phyloP scores from a whole-genome alignment of 2,888 invertebrate genomes.

The Drosophila parthenogenetica region DNA sequence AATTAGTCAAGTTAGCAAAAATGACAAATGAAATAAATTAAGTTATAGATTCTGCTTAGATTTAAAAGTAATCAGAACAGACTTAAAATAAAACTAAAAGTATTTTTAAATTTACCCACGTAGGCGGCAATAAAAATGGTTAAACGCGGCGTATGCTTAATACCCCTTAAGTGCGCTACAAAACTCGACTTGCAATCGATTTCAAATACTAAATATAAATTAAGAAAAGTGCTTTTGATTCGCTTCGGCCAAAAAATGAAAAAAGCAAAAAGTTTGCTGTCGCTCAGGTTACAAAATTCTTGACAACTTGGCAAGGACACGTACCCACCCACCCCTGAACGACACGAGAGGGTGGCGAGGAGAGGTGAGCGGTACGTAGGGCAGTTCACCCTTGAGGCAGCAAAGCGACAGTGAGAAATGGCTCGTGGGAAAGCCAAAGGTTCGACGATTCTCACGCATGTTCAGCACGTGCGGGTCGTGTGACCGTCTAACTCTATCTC shows the following conservation, averaged over 20 bases:
- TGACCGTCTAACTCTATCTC: constrained; percentile 43
- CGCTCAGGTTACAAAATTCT: constrained; percentile 39
- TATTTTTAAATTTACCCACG: not conserved
- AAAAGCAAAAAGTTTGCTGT: not conserved
- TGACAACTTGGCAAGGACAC: constrained; percentile 11
- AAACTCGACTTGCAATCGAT: constrained; percentile 43
- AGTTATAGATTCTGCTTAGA: too few relatives aligned
- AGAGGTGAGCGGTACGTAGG: not conserved
- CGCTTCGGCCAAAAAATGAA: constrained; percentile 26
- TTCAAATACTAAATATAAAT: constrained; percentile 55
- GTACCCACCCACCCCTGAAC: constrained; percentile 38
- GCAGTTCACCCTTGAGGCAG: constrained; percentile 20
- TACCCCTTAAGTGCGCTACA: not conserved
- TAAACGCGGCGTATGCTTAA: constrained; percentile 39
- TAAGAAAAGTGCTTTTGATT: constrained; percentile 70
- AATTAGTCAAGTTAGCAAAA: too few relatives aligned
- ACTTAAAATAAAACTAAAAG: not conserved
- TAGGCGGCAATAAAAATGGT: not conserved
- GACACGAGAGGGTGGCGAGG: too few relatives aligned
- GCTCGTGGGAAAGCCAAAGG: constrained; percentile 83
- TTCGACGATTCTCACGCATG: constrained; percentile 84
- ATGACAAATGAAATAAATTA: too few relatives aligned
- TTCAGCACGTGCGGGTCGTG: constrained; percentile 84
- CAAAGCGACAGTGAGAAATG: constrained; percentile 54
- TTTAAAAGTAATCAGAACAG: too few relatives aligned